A percentile compares a stretch with the other conserved stretches of the same genome.
phyloP scores from a whole-genome alignment of 2,888 invertebrate genomes.

The Syrista parreyssii region DNA sequence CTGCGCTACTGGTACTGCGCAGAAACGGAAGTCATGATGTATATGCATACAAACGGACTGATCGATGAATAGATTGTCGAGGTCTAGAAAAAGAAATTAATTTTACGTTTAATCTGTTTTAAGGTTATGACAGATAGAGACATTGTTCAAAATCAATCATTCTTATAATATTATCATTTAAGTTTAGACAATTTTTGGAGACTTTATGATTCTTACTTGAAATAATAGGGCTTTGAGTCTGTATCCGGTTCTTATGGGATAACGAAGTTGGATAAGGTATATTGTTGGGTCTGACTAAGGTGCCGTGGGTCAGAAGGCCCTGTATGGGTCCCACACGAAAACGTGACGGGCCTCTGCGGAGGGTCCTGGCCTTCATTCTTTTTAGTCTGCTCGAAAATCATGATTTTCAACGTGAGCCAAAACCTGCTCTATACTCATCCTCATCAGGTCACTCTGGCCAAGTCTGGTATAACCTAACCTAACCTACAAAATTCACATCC shows the following conservation, averaged over 20 bases:
- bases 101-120: too few relatives aligned
- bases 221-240: neutral
- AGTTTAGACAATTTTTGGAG: neutral
- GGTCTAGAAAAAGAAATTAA: neutral
- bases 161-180: too few relatives aligned
- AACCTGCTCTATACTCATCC: neutral
- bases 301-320: neutral
- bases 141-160: too few relatives aligned
- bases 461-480: neutral
- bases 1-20: neutral
- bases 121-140: too few relatives aligned
- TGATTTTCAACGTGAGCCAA: neutral
- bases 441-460: neutral
- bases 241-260: neutral
- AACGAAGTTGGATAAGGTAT: conserved; percentile 2
- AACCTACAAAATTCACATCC: neutral
- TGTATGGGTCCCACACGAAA: conserved; percentile 1
- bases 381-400: neutral
- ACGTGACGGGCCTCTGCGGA: conserved; percentile 5
- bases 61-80: neutral
- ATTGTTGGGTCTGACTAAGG: neutral
- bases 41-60: neutral
- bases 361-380: conserved; percentile 2
- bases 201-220: neutral
- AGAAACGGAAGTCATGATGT: neutral